Percentiles rank a stretch among this genome's conserved stretches.
Conservation (phyloP, 1,140 invertebrate species). For the Trypoxylus dichotomus region DNA sequence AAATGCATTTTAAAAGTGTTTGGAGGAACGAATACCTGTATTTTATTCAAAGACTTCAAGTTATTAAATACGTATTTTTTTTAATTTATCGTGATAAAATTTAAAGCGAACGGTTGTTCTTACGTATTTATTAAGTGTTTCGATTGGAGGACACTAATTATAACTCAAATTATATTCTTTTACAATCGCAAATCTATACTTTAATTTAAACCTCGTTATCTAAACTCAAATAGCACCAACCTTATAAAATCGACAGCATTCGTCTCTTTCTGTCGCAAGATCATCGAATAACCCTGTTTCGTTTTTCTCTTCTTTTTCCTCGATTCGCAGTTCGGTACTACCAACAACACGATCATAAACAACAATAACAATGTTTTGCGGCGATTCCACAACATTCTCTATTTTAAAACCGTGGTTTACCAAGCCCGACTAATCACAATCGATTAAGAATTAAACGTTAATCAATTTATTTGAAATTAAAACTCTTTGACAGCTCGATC, state of each 20-base stretch:
- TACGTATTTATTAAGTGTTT: too few species aligned
- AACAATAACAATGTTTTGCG: neutral
- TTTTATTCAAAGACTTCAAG: too few species aligned
- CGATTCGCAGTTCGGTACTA: neutral
- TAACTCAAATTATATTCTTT: too few species aligned
- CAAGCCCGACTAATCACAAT: neutral
- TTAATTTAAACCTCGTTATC: too few species aligned
- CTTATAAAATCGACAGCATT: slow-evolving; percentile 57
- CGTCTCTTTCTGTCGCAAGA: slow-evolving; percentile 59
- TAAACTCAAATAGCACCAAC: slow-evolving; percentile 35
- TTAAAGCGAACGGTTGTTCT: too few species aligned
- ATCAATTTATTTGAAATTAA: neutral
- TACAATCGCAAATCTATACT: too few species aligned
- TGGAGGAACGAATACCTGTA: too few species aligned
- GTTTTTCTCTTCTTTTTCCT: neutral
- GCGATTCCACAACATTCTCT: neutral
- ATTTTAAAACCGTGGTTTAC: neutral
- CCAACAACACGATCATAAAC: neutral
- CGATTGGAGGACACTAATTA: too few species aligned
- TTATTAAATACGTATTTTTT: too few species aligned
- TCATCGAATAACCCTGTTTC: slow-evolving; percentile 27
- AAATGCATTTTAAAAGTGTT: too few species aligned
- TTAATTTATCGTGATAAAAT: too few species aligned
- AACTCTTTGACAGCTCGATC: neutral
- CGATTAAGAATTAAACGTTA: neutral